Percentiles rank a stretch among this genome's conserved stretches.
Conservation (phyloP, 2,797 vertebrate genomes). For the Phyllotis vaccarum region DNA sequence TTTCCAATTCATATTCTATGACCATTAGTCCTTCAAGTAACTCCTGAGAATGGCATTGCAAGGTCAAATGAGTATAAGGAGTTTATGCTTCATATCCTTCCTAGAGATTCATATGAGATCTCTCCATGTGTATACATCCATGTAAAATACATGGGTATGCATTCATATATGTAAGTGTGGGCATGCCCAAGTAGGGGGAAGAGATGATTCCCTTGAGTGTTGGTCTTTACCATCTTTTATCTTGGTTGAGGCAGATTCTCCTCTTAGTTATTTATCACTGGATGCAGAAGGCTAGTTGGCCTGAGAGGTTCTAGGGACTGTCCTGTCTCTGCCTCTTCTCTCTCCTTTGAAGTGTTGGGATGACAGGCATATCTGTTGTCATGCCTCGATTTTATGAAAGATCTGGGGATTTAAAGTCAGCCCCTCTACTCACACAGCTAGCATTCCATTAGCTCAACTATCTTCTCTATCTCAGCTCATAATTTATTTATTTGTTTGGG, state of each 20-base stretch:
- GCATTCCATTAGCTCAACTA: neutral
- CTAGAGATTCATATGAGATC: neutral
- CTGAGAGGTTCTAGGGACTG: neutral
- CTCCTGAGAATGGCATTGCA: neutral
- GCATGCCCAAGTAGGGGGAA: too few relatives aligned
- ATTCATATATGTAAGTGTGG: neutral
- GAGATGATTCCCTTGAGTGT: neutral
- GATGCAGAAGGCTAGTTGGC: neutral
- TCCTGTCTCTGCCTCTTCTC: neutral
- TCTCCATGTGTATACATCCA: neutral
- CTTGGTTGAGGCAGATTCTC: neutral
- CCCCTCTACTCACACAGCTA: neutral
- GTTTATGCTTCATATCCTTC: neutral
- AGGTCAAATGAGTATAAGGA: conserved; percentile 17
- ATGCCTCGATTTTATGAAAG: neutral
- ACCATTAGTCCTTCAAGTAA: neutral
- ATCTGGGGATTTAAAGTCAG: neutral
- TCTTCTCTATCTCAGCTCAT: too few relatives aligned
- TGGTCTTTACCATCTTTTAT: neutral
- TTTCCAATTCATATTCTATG: neutral
- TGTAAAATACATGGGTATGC: neutral
- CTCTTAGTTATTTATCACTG: neutral
- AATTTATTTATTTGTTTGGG: neutral
- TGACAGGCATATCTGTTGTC: neutral
- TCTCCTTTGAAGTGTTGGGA: neutral